Evolutionary conservation across 2,797 vertebrate species (phyloP), one percentile per base, ranked within the genome.

Genomic region (Xiphorhynchus erythropygius): DNA sequence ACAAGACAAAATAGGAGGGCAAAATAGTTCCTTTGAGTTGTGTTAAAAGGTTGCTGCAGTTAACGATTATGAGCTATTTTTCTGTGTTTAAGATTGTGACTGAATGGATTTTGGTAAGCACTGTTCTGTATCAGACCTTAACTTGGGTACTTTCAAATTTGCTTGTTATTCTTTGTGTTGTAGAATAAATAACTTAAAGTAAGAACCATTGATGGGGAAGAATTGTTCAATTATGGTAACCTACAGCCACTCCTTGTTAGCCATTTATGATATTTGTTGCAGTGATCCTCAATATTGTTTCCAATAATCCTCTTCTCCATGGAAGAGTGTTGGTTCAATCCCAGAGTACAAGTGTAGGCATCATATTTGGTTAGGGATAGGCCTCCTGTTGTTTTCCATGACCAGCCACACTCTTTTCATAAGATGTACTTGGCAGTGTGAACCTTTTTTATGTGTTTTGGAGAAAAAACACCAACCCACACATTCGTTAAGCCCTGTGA

Each of bases 401-500:
- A 5, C 8, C 7, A 30, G 2, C 3, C 14, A 10, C 7, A 2
- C 33, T n/a, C 7, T 52, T n/a, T 24, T 59, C 12, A 11, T 13
- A 9, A 42, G 22, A 4, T 15, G 4, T 18, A 5, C 8, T 49
- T 46, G 15, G 4, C 11, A 30, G 2, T 24, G 8, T 3, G 0
- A 17, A 4, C 11, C 11, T 47, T 47, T 42, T 30, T 37, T 6
- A 17, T 24, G 18, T 17, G 35, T 18, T 30, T 67, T 13, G 28
- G 22, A 60, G 33, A 33, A 83, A 44, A 57, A 37, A 4, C 10
- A 5, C 33, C 33, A 2, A 23, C 11, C 11, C 47, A 59, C 55
- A 32, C 1, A 1, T n/a, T 46, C 0, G 0, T 25, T 46, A 50
- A 56, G 2, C 1, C 10, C 8, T 67, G 1, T 53, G 28, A 9